Conservation (phyloP, 1,140 invertebrate species). For the Argopecten irradians region DNA sequence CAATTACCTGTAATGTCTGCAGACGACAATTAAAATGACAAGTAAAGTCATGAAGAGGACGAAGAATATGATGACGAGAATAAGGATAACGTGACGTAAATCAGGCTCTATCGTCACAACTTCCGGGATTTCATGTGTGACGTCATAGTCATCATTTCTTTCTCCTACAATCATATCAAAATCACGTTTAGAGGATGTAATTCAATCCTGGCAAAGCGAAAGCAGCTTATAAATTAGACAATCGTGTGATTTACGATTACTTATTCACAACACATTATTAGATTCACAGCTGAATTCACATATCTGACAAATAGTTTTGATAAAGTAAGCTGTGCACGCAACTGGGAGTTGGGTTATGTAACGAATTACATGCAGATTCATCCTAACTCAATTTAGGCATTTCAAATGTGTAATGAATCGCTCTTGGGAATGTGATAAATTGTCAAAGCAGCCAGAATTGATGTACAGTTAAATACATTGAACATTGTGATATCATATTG, state of each 20-base stretch:
- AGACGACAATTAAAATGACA: constrained; percentile 39
- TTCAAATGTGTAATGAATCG: not conserved
- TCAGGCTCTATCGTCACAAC: constrained; percentile 18
- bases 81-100: constrained; percentile 35
- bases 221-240: not conserved
- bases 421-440: not conserved
- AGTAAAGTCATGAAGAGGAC: constrained; percentile 36
- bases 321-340: not conserved
- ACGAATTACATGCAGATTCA: not conserved
- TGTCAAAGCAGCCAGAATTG: not conserved
- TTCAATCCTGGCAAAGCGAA: not conserved
- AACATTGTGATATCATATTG: too few species aligned
- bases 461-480: too few species aligned
- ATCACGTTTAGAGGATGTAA: not conserved
- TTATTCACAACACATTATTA: not conserved
- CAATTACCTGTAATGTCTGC: constrained; percentile 56
- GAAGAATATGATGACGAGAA: constrained; percentile 32
- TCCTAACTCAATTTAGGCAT: not conserved
- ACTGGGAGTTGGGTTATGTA: not conserved
- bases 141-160: not conserved
- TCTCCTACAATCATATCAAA: not conserved
- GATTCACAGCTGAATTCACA: not conserved
- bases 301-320: not conserved
- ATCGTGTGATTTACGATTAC: not conserved
- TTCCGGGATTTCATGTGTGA: constrained; percentile 31